Evolutionary conservation across 2,888 invertebrate species (phyloP).

Genomic region (Ophraella communa): DNA sequence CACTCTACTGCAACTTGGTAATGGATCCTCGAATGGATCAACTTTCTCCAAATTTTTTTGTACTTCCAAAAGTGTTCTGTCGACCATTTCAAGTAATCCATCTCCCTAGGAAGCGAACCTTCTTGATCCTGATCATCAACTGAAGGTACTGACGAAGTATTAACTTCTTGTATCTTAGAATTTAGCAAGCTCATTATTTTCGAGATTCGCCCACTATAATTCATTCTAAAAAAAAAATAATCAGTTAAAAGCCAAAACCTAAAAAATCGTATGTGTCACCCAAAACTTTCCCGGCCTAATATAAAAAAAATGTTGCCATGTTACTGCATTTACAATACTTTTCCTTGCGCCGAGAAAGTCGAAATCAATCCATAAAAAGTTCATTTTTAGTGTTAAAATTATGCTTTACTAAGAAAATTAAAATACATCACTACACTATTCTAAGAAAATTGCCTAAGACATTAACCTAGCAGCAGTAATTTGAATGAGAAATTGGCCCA

Average conservation of each 20-base stretch:
- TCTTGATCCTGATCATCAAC: not conserved
- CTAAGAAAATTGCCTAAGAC: no score
- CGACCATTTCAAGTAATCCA: not conserved
- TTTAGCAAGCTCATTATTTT: not conserved
- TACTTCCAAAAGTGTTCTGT: not conserved
- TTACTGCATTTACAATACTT: not conserved
- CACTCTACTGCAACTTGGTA: not conserved
- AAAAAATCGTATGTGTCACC: not conserved
- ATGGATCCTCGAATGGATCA: not conserved
- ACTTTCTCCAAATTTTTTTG: not conserved
- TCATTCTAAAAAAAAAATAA: not conserved
- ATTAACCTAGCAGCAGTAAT: no score
- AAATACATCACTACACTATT: no score
- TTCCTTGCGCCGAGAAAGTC: not conserved
- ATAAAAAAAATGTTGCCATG: slow-evolving; percentile 6
- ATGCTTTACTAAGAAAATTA: no score
- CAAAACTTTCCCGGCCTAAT: not conserved
- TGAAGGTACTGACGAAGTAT: no score
- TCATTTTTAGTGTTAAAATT: no score
- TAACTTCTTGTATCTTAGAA: no score
- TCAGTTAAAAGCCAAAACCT: not conserved
- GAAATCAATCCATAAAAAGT: no score
- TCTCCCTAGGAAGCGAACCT: not conserved
- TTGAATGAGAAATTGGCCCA: no score
- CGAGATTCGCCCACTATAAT: not conserved